phyloP scores from a whole-genome alignment of 2,888 invertebrate species.

The Arrhopalites spinosus region DNA sequence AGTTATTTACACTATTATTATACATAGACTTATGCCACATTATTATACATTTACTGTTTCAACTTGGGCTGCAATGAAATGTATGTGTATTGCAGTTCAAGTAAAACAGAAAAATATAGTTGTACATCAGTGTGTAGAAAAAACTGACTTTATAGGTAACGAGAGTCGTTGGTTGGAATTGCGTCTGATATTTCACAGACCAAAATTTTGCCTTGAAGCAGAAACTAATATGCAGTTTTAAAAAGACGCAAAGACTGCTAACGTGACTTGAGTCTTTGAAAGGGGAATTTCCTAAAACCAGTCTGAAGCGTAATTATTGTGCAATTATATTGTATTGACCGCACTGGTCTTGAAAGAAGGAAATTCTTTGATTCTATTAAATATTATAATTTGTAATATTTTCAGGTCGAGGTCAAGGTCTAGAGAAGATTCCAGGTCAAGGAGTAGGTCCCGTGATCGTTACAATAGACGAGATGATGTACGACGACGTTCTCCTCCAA shows the following conservation, averaged over 20 bases:
- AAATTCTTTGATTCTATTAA: not conserved
- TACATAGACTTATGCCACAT: not conserved
- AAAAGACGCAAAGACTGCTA: slow-evolving; percentile 29
- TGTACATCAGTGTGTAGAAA: slow-evolving; percentile 38
- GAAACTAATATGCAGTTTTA: slow-evolving; percentile 34
- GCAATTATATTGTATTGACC: slow-evolving; percentile 33
- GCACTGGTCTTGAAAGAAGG: not conserved
- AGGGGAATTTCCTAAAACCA: slow-evolving; percentile 30
- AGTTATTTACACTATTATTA: not conserved
- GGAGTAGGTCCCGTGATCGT: slow-evolving; percentile 46
- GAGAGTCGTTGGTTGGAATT: slow-evolving; percentile 44
- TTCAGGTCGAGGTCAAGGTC: slow-evolving; percentile 37
- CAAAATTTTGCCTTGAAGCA: slow-evolving; percentile 36
- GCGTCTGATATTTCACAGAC: slow-evolving; percentile 37
- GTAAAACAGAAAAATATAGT: slow-evolving; percentile 28
- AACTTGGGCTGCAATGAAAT: slow-evolving; percentile 20
- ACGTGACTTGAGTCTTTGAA: slow-evolving; percentile 34
- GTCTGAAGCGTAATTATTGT: slow-evolving; percentile 35
- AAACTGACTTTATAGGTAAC: slow-evolving; percentile 46
- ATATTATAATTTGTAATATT: not conserved
- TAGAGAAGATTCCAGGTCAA: slow-evolving; percentile 49
- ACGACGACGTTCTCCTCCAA: not conserved
- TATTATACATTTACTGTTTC: not conserved
- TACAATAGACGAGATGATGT: slow-evolving; percentile 25
- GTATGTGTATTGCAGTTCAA: not conserved